phyloP scores from a whole-genome alignment of 2,113 vertebrate genomes.

The Pagrus major region DNA sequence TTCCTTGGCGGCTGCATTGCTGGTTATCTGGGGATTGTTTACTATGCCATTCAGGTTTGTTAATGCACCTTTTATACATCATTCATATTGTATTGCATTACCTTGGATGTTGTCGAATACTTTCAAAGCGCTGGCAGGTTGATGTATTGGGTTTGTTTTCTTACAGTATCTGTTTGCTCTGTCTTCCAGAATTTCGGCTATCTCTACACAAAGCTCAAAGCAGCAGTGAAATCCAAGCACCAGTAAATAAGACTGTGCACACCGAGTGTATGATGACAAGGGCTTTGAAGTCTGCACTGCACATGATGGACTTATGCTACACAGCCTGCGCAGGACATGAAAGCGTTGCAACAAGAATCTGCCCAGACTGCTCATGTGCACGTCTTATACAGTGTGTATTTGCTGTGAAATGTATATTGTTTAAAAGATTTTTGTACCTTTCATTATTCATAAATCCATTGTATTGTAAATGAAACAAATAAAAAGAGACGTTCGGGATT shows the following conservation, averaged over 20 bases:
- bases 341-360: slow-evolving; percentile 16
- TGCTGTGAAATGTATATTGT: slow-evolving; percentile 42
- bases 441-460: slow-evolving; percentile 6
- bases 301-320: slow-evolving; percentile 14
- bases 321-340: slow-evolving; percentile 12
- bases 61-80: not conserved
- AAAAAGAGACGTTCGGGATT: slow-evolving; percentile 17
- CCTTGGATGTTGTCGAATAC: not conserved
- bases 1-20: slow-evolving; percentile 85
- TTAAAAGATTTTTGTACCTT: slow-evolving; percentile 15
- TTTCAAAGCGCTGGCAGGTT: not conserved
- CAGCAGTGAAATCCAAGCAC: slow-evolving; percentile 76
- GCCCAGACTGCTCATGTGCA: slow-evolving; percentile 9
- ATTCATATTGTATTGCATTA: not conserved
- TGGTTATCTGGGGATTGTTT: slow-evolving; percentile 83
- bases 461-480: slow-evolving; percentile 32
- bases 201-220: slow-evolving; percentile 79
- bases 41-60: slow-evolving; percentile 83
- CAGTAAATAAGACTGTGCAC: slow-evolving; percentile 62
- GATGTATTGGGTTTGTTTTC: not conserved
- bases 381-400: not conserved
- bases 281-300: slow-evolving; percentile 36
- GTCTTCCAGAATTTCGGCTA: slow-evolving; percentile 77
- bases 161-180: slow-evolving; percentile 25
- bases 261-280: not conserved